Conservation (phyloP, 2,113 vertebrate genomes). For the Speoplatyrhinus poulsoni region DNA sequence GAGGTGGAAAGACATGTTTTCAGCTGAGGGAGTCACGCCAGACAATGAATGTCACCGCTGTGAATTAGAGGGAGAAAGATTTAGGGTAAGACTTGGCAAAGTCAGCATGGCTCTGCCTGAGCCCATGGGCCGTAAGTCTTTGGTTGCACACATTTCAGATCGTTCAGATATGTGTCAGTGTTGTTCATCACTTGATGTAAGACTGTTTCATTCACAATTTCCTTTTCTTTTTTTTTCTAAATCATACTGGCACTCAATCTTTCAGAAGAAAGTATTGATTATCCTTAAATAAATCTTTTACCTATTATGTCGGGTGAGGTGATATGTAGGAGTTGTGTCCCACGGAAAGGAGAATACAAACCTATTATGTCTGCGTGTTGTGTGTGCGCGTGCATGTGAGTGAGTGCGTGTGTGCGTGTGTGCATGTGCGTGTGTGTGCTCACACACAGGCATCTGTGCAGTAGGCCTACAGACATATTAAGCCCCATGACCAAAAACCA, state of each 20-base stretch:
- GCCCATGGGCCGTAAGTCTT: constrained; percentile 45
- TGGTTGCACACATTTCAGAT: constrained; percentile 50
- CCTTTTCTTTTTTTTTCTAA: background rate
- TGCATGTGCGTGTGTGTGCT: no score
- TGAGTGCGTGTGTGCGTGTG: no score
- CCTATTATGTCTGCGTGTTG: no score
- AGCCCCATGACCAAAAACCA: constrained; percentile 9
- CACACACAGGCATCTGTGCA: no score
- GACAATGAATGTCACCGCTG: constrained; percentile 19
- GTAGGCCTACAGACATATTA: no score
- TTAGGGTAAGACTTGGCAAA: constrained; percentile 20
- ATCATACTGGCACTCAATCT: no score
- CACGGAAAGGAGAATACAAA: constrained; percentile 43
- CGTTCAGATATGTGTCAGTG: constrained; percentile 40
- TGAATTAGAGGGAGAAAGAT: constrained; percentile 31
- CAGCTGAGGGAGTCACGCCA: constrained; percentile 3
- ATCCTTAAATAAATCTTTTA: no score
- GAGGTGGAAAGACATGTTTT: constrained; percentile 13
- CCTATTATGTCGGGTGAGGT: no score
- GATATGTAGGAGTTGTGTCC: background rate
- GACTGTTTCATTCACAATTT: constrained; percentile 55
- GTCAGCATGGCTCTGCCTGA: constrained; percentile 20
- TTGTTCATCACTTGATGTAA: constrained; percentile 56
- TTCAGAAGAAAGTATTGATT: no score
- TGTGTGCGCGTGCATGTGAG: no score